phyloP scores from a whole-genome alignment of 2,113 vertebrate species.

The Acanthisitta chloris region DNA sequence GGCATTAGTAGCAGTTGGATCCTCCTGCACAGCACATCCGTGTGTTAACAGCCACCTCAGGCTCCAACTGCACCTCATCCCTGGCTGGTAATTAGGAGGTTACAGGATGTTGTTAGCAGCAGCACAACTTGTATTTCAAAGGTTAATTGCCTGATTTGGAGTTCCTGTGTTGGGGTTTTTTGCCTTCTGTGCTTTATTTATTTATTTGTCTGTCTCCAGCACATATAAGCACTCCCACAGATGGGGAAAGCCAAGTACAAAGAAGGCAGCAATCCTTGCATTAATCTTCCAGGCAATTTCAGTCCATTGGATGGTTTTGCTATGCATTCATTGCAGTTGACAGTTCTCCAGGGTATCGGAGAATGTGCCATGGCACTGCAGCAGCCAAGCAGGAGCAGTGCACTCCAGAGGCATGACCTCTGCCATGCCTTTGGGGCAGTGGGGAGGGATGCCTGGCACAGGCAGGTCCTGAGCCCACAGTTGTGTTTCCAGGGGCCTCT shows the following conservation, averaged over 20 bases:
- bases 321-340: not conserved
- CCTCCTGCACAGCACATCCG: not conserved
- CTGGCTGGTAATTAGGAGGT: not conserved
- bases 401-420: not conserved
- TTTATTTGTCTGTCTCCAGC: not conserved
- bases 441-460: not conserved
- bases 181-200: not conserved
- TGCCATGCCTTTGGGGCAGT: not conserved
- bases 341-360: not conserved
- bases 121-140: conserved; percentile 17
- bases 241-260: not conserved
- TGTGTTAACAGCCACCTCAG: not conserved
- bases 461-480: not conserved
- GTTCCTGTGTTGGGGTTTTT: not conserved
- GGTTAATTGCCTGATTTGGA: conserved; percentile 28
- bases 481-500: not conserved
- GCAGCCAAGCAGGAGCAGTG: not conserved
- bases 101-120: not conserved
- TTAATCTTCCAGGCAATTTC: not conserved
- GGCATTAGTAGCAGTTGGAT: not conserved
- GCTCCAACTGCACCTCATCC: not conserved
- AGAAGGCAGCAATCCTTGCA: not conserved
- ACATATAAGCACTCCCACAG: not conserved
- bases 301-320: not conserved
- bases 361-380: not conserved